Base-by-base conservation (phyloP, 2,113 vertebrate species). In the Mirounga angustirostris region DNA sequence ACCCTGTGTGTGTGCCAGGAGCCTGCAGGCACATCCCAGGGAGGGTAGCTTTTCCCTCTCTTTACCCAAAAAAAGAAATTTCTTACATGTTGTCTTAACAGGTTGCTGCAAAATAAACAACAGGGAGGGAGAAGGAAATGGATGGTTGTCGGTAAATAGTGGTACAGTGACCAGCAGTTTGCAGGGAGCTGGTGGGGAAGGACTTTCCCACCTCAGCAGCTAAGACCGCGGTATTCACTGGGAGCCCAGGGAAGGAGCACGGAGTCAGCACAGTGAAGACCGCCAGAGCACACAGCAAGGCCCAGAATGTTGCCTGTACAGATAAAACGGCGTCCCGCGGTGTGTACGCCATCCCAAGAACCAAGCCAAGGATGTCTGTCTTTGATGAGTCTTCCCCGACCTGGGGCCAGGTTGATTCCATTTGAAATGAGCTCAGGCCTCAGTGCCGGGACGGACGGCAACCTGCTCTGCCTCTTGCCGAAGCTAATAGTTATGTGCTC, bases 21-120 rank as follows among this genome's bases (percentile, higher is more conserved):
- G 50, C 91, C 65, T 19, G 96, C 81, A 94, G 97, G 92, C 94
- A 89, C 92, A 65, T 97, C 65, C 96, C 91, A 96, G 95, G 87
- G 91, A 33, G 82, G 97, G 81, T 92, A 87, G 28, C 69, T n/a
- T 95, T 91, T 95, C 96, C 22, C 43, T 79, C 40, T 79, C 85
- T 91, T 84, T 93, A 71, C 91, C 83, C 0, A 0, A 69, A 78
- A 97, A 71, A 93, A 98, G 97, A 97, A 94, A 92, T 98, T 94
- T 97, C 78, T 83, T 97, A 58, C 61, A 30, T 96, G 93, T 98
- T 98, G 95, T 97, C 98, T 98, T 98, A 98, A 97, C 97, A 98
- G 95, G 97, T 98, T 98, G 98, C 98, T 98, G 94, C 92, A 97
- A 86, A 97, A 96, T 54, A 59, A 98, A 98, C 86, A 98, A 98